Percentiles rank a stretch among this genome's conserved stretches.
Evolutionary conservation across 2,113 vertebrate species (phyloP).

Genomic region (Poeciliopsis retropinna): DNA sequence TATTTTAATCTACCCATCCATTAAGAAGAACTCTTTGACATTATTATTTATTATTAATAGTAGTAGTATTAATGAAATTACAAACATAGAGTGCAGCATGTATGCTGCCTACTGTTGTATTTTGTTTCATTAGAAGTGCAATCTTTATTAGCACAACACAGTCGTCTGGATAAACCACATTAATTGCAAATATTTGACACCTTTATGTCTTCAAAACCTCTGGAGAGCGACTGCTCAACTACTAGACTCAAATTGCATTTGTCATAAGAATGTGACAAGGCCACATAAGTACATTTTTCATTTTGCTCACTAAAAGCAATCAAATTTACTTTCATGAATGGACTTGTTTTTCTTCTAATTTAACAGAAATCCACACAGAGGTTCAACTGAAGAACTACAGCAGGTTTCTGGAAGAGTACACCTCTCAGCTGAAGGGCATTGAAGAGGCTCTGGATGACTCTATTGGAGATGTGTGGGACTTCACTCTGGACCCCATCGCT

Average conservation of each 20-base stretch:
- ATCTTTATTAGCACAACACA: too few species aligned
- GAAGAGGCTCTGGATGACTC: constrained; percentile 96
- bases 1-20: too few species aligned
- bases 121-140: too few species aligned
- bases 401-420: constrained; percentile 95
- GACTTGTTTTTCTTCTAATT: constrained; percentile 25
- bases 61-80: too few species aligned
- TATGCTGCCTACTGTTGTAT: too few species aligned
- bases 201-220: background rate
- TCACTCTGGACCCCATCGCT: constrained; percentile 94
- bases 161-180: too few species aligned
- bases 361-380: constrained; percentile 95
- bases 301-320: background rate
- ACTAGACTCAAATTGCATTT: background rate
- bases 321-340: rapidly evolving
- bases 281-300: background rate
- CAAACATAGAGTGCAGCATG: too few species aligned
- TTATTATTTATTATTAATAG: too few species aligned
- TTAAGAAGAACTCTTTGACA: too few species aligned
- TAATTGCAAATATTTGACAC: too few species aligned
- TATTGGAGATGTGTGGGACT: constrained; percentile 98
- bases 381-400: constrained; percentile 97
- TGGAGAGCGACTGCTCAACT: background rate
- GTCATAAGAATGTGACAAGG: background rate
- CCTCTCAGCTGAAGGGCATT: constrained; percentile 91